Base-by-base conservation (phyloP, 2,888 invertebrate genomes). In the Aelia acuminata region DNA sequence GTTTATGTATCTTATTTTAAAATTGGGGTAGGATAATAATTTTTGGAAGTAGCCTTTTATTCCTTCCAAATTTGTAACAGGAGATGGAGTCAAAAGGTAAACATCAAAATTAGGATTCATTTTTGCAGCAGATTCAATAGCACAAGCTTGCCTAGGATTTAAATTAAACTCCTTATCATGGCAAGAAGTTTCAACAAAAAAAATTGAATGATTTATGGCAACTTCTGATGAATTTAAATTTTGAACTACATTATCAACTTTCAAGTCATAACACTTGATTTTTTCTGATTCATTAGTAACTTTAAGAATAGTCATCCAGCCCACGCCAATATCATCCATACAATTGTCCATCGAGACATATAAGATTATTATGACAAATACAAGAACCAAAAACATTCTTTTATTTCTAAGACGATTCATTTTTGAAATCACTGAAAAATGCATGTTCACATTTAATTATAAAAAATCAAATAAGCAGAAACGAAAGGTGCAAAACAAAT, bases 131-230 rank as follows among this genome's bases (percentile, higher is more conserved):
- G 95, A 95, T 92, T 96, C 96, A 0, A 95, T 93, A 0, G 95
- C 94, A 91, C 95, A 96, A 0, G 95, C 94, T 91, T 96, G 95
- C 31, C 95, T 92, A 0, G 94, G 91, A 35, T 93, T 93, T 50
- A 95, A 91, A 0, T 92, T 91, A 15, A 93, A 92, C 11, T 91
- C 91, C 0, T 91, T 91, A 8, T 92, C 93, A 89, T 92, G 93
- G 91, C 95, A 95, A 0, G 95, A 95, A 0, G 95, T 95, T 91
- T 95, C 95, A 90, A 94, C 94, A 91, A 96, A 95, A 91, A 95
- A 95, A 90, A 95, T 95, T 20, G 94, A 94, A 31, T 87, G 89
- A 84, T 89, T 89, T n/a, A 85, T 75, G n/a, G 63, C 47, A n/a
- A 90, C 87, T 35, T 87, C 53, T 18, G 80, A 75, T 80, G 85